Conservation (phyloP, 2,113 vertebrate genomes). For the Alaudala cheleensis region DNA sequence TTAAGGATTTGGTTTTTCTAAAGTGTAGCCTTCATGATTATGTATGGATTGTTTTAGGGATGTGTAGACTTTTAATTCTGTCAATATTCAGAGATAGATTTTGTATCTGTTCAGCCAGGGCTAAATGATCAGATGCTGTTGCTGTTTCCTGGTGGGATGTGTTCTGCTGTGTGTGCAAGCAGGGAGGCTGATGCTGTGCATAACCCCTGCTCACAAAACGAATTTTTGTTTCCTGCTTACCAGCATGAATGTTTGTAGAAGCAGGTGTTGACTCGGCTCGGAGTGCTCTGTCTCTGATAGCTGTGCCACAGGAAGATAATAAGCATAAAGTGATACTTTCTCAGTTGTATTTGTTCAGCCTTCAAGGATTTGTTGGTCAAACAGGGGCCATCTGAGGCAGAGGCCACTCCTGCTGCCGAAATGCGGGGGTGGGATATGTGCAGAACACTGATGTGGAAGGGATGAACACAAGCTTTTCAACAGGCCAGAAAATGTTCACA, state of each 20-base stretch:
- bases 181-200: background rate
- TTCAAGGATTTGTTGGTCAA: background rate
- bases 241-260: background rate
- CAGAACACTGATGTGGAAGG: background rate
- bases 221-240: background rate
- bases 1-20: background rate
- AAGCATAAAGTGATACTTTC: background rate
- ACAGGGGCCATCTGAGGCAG: background rate
- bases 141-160: background rate
- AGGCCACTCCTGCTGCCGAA: background rate
- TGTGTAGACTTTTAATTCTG: background rate
- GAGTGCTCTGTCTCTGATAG: background rate
- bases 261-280: background rate
- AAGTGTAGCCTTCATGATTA: background rate
- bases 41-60: background rate
- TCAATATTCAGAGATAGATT: background rate
- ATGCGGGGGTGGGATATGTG: background rate
- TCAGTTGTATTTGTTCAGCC: background rate
- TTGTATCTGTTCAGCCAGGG: background rate
- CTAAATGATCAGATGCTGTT: background rate
- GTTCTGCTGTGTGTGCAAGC: background rate
- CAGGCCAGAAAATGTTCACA: constrained; percentile 22
- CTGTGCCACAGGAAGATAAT: background rate
- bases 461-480: background rate
- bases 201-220: background rate